phyloP scores from a whole-genome alignment of 2,888 invertebrate genomes.

The Thecocarcelia acutangulata region DNA sequence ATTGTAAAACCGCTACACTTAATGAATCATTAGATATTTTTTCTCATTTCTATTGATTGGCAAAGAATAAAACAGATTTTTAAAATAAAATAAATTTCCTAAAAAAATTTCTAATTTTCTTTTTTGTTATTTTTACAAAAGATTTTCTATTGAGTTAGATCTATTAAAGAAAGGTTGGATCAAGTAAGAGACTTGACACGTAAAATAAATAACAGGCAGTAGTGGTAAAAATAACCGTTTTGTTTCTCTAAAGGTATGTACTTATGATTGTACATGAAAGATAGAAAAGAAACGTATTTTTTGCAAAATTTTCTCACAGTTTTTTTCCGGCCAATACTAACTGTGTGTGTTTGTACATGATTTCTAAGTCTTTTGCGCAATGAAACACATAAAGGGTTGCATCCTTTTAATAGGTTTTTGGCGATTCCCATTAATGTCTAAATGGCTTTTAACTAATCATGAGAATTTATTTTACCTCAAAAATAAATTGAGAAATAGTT shows the following conservation, averaged over 20 bases:
- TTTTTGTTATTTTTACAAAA: constrained; percentile 50
- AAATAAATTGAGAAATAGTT: too few relatives aligned
- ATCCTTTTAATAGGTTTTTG: too few relatives aligned
- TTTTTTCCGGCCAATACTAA: too few relatives aligned
- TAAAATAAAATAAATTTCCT: constrained; percentile 48
- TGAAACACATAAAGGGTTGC: too few relatives aligned
- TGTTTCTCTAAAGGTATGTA: constrained; percentile 17
- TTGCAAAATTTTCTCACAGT: constrained; percentile 66
- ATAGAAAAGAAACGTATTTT: constrained; percentile 64
- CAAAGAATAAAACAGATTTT: constrained; percentile 61
- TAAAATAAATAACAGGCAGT: constrained; percentile 63
- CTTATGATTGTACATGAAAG: constrained; percentile 4
- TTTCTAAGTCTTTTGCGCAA: constrained; percentile 3
- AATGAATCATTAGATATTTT: constrained; percentile 65
- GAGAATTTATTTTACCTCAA: too few relatives aligned
- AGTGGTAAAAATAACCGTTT: constrained; percentile 46
- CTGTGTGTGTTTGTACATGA: too few relatives aligned
- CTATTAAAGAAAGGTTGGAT: constrained; percentile 31
- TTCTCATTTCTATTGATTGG: constrained; percentile 41
- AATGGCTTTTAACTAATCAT: too few relatives aligned
- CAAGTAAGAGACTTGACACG: constrained; percentile 53
- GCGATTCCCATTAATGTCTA: too few relatives aligned
- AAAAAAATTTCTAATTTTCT: constrained; percentile 65
- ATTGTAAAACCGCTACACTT: constrained; percentile 62
- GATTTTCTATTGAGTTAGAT: constrained; percentile 23